Base-by-base conservation (phyloP, 2,888 invertebrate genomes). In the Orthonevra nobilis region DNA sequence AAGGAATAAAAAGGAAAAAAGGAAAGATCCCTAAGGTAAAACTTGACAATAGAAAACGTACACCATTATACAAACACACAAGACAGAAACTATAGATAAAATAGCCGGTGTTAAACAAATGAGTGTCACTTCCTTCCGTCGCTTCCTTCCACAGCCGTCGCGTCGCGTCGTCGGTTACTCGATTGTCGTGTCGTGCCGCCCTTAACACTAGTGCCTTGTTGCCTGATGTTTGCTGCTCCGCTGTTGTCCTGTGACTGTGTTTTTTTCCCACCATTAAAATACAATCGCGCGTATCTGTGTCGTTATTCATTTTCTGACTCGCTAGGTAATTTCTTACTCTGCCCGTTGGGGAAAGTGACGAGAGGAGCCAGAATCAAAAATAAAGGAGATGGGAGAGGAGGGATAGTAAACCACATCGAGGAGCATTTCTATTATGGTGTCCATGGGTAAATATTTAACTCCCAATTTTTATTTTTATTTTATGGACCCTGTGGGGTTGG, bases 101-200 rank as follows among this genome's bases (percentile, higher is more conserved):
- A 79, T 56, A 68, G 56, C 42, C 61, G 66, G 73, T 73, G 73
- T 68, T 73, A 73, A 73, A 73, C 79, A 79, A 79, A 79, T 73
- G 73, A 79, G 79, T 79, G 79, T 48, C 54, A 73, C 61, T 79
- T 79, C 79, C 79, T 79, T 79, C 79, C 79, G 60, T 54, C 38
- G 66, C 61, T 79, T 79, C 79, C 73, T 79, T 79, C 79, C 73
- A 73, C 48, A 36, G 26, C 61, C n/a, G n/a, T n/a, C n/a, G n/a
- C n/a, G n/a, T n/a, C n/a, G 60, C 66, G 40, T 73, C 46, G 60
- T 38, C 58, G 58, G n/a, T n/a, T n/a, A n/a, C n/a, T n/a, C n/a
- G n/a, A n/a, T n/a, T n/a, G n/a, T n/a, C 36, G 58, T 28, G 54
- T 46, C 26, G 42, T 42, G 56, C 14, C 34, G 36, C 34, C 46